These are phyloP conservation scores for Leptogaster cylindrica DNA, from an alignment of 2,888 invertebrate genomes.

Conservation along the genomic window DNA sequence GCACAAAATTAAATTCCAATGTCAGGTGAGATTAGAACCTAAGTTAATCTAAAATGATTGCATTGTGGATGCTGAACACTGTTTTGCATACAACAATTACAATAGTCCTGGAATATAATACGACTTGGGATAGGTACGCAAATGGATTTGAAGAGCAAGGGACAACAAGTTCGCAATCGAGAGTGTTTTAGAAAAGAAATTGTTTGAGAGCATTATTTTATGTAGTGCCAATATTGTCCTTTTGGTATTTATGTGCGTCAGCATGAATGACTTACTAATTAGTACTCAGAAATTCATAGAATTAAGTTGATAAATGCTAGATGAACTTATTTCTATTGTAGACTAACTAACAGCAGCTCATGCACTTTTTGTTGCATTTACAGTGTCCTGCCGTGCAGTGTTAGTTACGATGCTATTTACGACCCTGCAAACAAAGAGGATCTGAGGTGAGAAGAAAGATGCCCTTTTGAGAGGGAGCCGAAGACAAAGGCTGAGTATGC, in stretches of 20 bases:
- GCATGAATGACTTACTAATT: too few relatives aligned
- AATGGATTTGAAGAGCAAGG: too few relatives aligned
- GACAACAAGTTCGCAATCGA: too few relatives aligned
- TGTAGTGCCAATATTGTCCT: too few relatives aligned
- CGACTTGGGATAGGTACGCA: too few relatives aligned
- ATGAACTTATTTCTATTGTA: background rate
- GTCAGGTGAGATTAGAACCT: constrained; percentile 67
- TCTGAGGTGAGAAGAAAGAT: constrained; percentile 56
- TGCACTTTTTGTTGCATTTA: constrained; percentile 47
- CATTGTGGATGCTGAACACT: too few relatives aligned
- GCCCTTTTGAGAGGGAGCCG: background rate
- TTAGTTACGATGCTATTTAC: constrained; percentile 62
- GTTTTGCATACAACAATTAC: too few relatives aligned
- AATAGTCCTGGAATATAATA: too few relatives aligned
- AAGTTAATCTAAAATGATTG: background rate
- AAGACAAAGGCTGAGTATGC: background rate
- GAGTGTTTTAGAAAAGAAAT: too few relatives aligned
- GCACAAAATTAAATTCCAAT: constrained; percentile 72
- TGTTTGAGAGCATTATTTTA: too few relatives aligned
- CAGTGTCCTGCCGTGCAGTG: constrained; percentile 70
- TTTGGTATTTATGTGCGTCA: too few relatives aligned
- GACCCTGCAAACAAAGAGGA: constrained; percentile 55
- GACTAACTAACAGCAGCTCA: background rate
- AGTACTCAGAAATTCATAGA: background rate
- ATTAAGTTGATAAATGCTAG: background rate